Evolutionary conservation across 1,140 invertebrate species (phyloP), one percentile per base, ranked within the genome.

Genomic region (Heliconius hermathena): DNA sequence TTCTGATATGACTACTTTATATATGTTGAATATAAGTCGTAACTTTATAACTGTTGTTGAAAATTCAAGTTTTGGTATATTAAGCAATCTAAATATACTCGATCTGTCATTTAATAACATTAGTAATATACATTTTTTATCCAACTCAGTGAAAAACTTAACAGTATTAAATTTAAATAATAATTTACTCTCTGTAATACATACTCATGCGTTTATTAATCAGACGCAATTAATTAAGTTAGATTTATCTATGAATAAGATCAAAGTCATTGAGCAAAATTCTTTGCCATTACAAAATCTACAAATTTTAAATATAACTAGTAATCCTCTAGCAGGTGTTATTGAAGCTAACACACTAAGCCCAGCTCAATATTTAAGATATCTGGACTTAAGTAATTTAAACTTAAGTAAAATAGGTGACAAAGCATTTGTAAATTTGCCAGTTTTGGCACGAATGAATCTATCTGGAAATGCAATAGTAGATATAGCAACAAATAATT

Each of bases 81-180:
- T 71, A 49, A 54, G 20, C 41, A 75, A 46, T 5, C 49, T 92
- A 11, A 71, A 20, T 26, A 49, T 84, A 71, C 86, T 93, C 84
- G 90, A 93, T 82, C 46, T 93, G 6, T 91, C 92, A 3, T 57
- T 86, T 77, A 93, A 93, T 73, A 80, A 82, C 20, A 81, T 93
- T 72, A 71, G 79, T 13, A 71, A 77, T 71, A 80, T 93, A 71
- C 38, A 83, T 74, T 92, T 92, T 78, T 75, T 92, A 13, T 87
- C 81, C 20, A 73, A 88, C 13, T 73, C 76, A 33, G 83, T 92
- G n/a, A 60, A 20, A 13, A 88, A 85, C 70, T 75, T 93, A 54
- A 87, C 84, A n/a, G 84, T 88, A 72, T 57, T 92, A 8, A 86
- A 86, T 85, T 74, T 92, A 38, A 87, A 82, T 71, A 82, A 90